These are phyloP conservation scores for Carcinoscorpius rotundicauda DNA, from an alignment of 1,140 invertebrate genomes.

Conservation along the genomic window DNA sequence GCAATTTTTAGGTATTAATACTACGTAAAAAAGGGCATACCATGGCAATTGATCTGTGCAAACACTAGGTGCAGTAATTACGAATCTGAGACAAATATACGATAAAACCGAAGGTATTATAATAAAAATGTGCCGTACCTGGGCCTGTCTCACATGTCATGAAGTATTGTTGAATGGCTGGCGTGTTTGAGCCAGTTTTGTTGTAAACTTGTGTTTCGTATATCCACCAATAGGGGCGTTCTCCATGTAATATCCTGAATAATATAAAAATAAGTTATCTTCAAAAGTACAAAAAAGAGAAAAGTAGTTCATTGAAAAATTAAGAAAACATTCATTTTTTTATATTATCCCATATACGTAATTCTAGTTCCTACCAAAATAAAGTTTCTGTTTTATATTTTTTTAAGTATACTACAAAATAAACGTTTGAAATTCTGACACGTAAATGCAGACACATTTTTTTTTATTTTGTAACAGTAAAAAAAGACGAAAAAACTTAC, in stretches of 20 bases:
- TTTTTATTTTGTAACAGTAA: no score
- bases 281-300: conserved; percentile 12
- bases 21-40: no score
- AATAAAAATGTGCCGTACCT: conserved; percentile 26
- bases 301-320: not conserved
- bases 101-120: no score
- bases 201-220: conserved; percentile 32
- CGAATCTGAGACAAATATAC: no score
- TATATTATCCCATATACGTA: not conserved
- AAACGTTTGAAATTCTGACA: not conserved
- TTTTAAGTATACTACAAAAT: not conserved
- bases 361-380: not conserved
- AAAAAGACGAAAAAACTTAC: conserved; percentile 23
- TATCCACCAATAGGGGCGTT: conserved; percentile 54
- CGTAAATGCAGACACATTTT: no score
- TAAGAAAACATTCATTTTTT: not conserved
- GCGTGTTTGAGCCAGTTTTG: conserved; percentile 12
- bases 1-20: no score
- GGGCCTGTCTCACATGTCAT: conserved; percentile 53
- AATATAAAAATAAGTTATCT: not conserved
- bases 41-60: no score
- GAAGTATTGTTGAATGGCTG: conserved; percentile 38
- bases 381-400: not conserved
- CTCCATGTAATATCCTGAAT: conserved; percentile 44
- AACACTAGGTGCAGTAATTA: no score